phyloP scores from a whole-genome alignment of 2,888 invertebrate genomes.

The Ypsolopha scabrella region DNA sequence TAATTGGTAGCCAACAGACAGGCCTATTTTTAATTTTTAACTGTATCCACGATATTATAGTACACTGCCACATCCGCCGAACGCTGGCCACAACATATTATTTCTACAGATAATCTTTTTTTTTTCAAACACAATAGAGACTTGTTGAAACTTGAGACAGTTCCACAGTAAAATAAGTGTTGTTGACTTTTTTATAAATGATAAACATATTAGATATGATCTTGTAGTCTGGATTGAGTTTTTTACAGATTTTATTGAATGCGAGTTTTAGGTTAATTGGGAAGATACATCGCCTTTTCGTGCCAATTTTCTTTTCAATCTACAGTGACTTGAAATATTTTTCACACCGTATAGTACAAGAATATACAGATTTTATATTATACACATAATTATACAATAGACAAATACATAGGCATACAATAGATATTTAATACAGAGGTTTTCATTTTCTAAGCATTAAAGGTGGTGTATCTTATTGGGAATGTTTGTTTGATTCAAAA shows the following conservation, averaged over 20 bases:
- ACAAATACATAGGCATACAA: slow-evolving; percentile 53
- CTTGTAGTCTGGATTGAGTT: slow-evolving; percentile 70
- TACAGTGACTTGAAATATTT: slow-evolving; percentile 16
- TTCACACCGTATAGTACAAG: slow-evolving; percentile 24
- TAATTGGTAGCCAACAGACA: slow-evolving; percentile 67
- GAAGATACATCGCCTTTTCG: slow-evolving; percentile 40
- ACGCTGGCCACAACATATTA: slow-evolving; percentile 42
- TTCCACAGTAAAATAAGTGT: slow-evolving; percentile 66
- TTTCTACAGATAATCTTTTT: slow-evolving; percentile 23
- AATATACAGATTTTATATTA: slow-evolving; percentile 15
- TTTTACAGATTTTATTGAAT: slow-evolving; percentile 63
- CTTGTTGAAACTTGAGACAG: slow-evolving; percentile 51
- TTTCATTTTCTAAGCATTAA: slow-evolving; percentile 39
- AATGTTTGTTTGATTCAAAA: slow-evolving; percentile 49
- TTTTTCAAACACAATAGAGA: slow-evolving; percentile 55
- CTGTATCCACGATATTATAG: slow-evolving; percentile 11
- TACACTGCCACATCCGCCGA: slow-evolving; percentile 65
- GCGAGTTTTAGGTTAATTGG: slow-evolving; percentile 29
- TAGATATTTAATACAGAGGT: slow-evolving; percentile 50
- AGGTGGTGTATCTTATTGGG: slow-evolving; percentile 39
- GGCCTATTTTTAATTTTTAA: slow-evolving; percentile 45
- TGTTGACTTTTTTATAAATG: slow-evolving; percentile 69
- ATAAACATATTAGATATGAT: slow-evolving; percentile 65
- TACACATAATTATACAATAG: slow-evolving; percentile 38
- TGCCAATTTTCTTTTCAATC: slow-evolving; percentile 61